Evolutionary conservation across 2,113 vertebrate genomes (phyloP), one percentile per base, ranked within the genome.

Genomic region (Eubucco bourcierii): DNA sequence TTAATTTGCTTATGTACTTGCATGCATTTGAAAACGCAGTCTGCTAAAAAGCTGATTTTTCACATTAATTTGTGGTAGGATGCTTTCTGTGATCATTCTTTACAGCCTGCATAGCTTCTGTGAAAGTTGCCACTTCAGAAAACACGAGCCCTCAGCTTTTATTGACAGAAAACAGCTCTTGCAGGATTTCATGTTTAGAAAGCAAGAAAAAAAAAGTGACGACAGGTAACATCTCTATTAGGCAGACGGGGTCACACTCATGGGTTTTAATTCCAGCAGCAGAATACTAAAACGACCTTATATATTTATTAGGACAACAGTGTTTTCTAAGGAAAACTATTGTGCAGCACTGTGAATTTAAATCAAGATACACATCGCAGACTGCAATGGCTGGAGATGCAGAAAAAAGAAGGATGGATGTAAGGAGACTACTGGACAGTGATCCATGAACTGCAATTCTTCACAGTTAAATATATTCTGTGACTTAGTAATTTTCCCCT

Each of bases 391-490:
- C 41, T 84, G 61, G 64, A 89, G 60, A 67, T 70, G 65, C 72
- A 84, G 68, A 34, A 85, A 91, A 80, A 91, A 87, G 93, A 93
- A 88, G 91, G 76, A 91, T 94, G 91, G 73, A 75, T 95, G 44
- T 86, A 80, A 64, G 73, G 33, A 86, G 68, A 90, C 80, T 87
- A 91, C 59, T 83, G 58, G 91, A 94, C 94, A 93, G 61, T 95
- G 93, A 96, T 96, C 84, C 89, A 93, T 95, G 94, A 90, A 94
- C 68, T 72, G 87, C 82, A 95, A 75, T 96, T 94, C 84, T 92
- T 96, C 95, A 96, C 87, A 80, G 73, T 92, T 94, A 96, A 87
- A 55, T 83, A 80, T 88, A 90, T 87, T 87, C 79, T 68, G 28
- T 71, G 68, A 83, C 65, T 94, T 94, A 91, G 79, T 95, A 83